phyloP scores from a whole-genome alignment of 2,113 vertebrate genomes.

The Collichthys lucidus region DNA sequence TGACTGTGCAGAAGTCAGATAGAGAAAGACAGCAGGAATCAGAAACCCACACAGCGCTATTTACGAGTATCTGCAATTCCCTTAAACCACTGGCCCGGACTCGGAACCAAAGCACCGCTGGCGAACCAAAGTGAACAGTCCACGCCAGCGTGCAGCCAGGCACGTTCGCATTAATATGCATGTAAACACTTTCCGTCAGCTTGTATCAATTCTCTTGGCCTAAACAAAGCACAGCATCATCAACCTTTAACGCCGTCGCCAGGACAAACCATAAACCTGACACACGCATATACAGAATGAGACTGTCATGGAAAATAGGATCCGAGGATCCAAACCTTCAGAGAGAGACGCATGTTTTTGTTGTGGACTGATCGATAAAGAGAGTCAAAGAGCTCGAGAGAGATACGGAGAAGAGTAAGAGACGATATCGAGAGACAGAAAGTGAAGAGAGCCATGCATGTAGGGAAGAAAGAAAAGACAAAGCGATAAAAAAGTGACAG shows the following conservation, averaged over 20 bases:
- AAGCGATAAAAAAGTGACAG: slow-evolving; percentile 2
- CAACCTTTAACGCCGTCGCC: slow-evolving; percentile 16
- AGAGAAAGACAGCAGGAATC: slow-evolving; percentile 46
- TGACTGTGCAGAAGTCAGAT: slow-evolving; percentile 43
- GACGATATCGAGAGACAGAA: slow-evolving; percentile 28
- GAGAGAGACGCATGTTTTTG: slow-evolving; percentile 48
- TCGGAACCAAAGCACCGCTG: slow-evolving; percentile 31
- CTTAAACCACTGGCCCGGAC: slow-evolving; percentile 55
- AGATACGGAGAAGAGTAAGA: slow-evolving; percentile 19
- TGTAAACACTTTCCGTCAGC: slow-evolving; percentile 35
- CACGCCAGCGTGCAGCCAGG: background rate
- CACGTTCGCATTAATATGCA: slow-evolving; percentile 44
- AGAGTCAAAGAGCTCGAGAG: slow-evolving; percentile 27
- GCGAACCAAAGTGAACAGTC: slow-evolving; percentile 29
- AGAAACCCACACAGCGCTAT: slow-evolving; percentile 57
- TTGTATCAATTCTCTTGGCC: slow-evolving; percentile 22
- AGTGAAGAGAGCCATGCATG: background rate
- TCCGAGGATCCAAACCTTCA: slow-evolving; percentile 39
- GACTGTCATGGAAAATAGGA: slow-evolving; percentile 50
- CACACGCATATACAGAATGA: slow-evolving; percentile 8
- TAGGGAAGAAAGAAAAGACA: background rate
- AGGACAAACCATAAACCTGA: slow-evolving; percentile 10
- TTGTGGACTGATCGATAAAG: slow-evolving; percentile 37
- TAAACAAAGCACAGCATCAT: slow-evolving; percentile 18
- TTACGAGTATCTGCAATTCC: slow-evolving; percentile 50